phyloP scores from a whole-genome alignment of 2,888 invertebrate genomes.

The Syrista parreyssii region DNA sequence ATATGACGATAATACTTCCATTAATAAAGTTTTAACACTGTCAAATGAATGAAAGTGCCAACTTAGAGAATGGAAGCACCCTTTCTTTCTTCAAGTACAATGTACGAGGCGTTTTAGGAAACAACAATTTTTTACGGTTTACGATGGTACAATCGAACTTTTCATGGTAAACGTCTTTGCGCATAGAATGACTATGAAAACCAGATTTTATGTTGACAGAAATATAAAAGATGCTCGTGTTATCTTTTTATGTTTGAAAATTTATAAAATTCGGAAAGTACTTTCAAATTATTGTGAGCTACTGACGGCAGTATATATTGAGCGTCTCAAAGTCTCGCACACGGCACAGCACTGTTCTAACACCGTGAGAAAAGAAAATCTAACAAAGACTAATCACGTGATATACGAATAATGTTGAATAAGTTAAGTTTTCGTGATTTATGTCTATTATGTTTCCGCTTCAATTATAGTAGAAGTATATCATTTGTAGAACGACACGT shows the following conservation, averaged over 20 bases:
- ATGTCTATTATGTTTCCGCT: neutral
- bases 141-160: neutral
- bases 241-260: neutral
- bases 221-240: neutral
- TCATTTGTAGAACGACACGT: neutral
- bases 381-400: neutral
- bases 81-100: neutral
- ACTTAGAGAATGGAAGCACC: neutral
- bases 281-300: neutral
- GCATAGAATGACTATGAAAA: neutral
- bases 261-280: neutral
- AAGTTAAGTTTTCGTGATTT: neutral
- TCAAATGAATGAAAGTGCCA: no score
- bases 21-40: neutral
- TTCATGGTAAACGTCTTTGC: neutral
- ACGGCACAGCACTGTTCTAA: neutral
- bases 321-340: neutral
- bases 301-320: neutral
- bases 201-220: neutral
- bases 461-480: neutral
- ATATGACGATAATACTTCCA: neutral
- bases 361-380: neutral
- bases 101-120: neutral
- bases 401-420: neutral
- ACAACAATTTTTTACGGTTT: neutral